These are phyloP conservation scores for Cyclina sinensis DNA, from an alignment of 1,140 invertebrate species.

Conservation along the genomic window DNA sequence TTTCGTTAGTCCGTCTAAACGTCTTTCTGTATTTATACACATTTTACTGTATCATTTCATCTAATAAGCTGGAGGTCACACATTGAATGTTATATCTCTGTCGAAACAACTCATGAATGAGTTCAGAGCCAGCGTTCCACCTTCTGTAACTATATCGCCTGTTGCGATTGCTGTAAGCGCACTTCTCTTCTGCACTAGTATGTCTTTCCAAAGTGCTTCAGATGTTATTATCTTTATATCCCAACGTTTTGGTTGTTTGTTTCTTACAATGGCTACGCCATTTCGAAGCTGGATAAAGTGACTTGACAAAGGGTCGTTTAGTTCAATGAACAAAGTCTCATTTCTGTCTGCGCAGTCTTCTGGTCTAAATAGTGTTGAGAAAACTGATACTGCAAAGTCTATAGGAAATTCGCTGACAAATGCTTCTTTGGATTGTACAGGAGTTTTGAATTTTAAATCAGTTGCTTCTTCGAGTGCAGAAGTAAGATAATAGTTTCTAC, in stretches of 20 bases:
- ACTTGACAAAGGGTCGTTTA: conserved; percentile 64
- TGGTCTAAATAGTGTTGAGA: conserved; percentile 71
- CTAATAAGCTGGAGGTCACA: not conserved
- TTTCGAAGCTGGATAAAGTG: conserved; percentile 73
- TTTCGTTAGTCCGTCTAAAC: too few species aligned
- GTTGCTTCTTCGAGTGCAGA: conserved; percentile 74
- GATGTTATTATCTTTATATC: conserved; percentile 72
- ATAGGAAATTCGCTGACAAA: conserved; percentile 69
- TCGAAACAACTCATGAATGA: conserved; percentile 71
- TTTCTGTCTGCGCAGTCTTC: conserved; percentile 74
- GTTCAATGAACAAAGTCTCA: conserved; percentile 70
- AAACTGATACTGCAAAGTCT: conserved; percentile 60
- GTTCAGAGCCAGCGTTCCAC: conserved; percentile 51
- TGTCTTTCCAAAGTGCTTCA: conserved; percentile 64
- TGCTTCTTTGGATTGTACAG: conserved; percentile 30
- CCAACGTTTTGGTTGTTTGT: conserved; percentile 48
- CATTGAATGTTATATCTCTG: conserved; percentile 30
- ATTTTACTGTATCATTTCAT: too few species aligned
- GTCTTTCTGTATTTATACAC: too few species aligned
- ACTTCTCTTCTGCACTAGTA: conserved; percentile 26
- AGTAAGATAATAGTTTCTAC: conserved; percentile 79
- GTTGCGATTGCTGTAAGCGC: conserved; percentile 27
- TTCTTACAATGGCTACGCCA: conserved; percentile 69
- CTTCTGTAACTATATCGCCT: conserved; percentile 61
- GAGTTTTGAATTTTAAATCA: conserved; percentile 53